phyloP scores from a whole-genome alignment of 23 tunicate genomes.

The Trididemnum miniatum region DNA sequence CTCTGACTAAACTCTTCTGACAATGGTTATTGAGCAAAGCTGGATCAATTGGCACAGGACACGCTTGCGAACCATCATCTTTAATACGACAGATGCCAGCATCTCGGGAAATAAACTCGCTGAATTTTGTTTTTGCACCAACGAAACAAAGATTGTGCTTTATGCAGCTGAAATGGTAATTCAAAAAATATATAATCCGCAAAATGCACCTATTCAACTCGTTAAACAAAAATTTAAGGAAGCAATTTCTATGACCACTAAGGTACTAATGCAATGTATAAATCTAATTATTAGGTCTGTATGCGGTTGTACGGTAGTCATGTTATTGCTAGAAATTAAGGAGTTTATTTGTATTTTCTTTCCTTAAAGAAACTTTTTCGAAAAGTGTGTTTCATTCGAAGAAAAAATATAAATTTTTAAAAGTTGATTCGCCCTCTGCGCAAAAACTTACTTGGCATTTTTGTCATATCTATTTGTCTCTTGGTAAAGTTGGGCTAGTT shows the following conservation, averaged over 20 bases:
- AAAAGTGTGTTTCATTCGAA: too few relatives aligned
- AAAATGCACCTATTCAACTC: too few relatives aligned
- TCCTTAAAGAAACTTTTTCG: too few relatives aligned
- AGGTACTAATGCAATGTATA: too few relatives aligned
- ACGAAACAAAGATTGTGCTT: conserved; percentile 38
- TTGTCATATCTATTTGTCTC: conserved; percentile 5
- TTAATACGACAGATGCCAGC: conserved; percentile 16
- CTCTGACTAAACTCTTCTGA: conserved; percentile 20
- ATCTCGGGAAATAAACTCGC: conserved; percentile 37
- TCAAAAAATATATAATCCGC: too few relatives aligned
- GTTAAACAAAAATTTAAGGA: too few relatives aligned
- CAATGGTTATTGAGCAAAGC: conserved; percentile 19
- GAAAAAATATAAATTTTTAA: too few relatives aligned
- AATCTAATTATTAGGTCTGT: too few relatives aligned
- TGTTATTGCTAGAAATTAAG: too few relatives aligned
- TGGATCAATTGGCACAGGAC: conserved; percentile 32
- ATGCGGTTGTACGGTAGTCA: too few relatives aligned
- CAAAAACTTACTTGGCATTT: conserved; percentile 34
- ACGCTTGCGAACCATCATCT: neutral
- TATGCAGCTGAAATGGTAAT: conserved; percentile 20
- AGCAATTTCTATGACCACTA: too few relatives aligned
- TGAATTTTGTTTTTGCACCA: conserved; percentile 4
- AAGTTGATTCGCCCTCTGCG: neutral
- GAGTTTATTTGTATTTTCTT: too few relatives aligned
- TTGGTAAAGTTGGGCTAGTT: neutral